These are phyloP conservation scores for Alectura lathami DNA, from an alignment of 2,113 vertebrate genomes.

Conservation along the genomic window DNA sequence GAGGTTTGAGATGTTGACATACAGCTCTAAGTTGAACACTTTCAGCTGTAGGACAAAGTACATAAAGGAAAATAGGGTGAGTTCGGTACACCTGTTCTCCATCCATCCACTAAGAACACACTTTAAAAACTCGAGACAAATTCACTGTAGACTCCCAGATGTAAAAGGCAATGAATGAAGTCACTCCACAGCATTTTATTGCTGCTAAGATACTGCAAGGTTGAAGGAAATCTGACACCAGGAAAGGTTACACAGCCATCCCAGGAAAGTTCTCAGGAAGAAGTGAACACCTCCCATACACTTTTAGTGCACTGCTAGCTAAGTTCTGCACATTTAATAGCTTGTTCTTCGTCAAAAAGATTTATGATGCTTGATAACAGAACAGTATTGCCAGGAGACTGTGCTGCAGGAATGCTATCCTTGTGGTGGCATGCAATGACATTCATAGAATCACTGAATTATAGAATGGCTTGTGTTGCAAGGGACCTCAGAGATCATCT, in stretches of 20 bases:
- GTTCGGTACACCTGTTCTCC: constrained; percentile 58
- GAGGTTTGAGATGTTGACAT: constrained; percentile 50
- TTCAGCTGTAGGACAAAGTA: constrained; percentile 43
- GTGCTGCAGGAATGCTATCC: background rate
- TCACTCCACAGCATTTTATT: constrained; percentile 16
- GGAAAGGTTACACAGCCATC: background rate
- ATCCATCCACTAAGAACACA: constrained; percentile 8
- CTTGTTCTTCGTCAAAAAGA: constrained; percentile 11
- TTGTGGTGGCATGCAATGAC: background rate
- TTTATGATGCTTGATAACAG: constrained; percentile 8
- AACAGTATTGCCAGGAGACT: background rate
- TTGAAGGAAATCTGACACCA: constrained; percentile 38
- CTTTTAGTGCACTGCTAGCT: background rate
- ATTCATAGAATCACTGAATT: background rate
- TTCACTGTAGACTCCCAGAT: background rate
- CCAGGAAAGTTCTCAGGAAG: constrained; percentile 10
- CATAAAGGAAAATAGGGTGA: constrained; percentile 12
- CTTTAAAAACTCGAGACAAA: constrained; percentile 25
- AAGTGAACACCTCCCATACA: background rate
- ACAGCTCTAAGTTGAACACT: constrained; percentile 51
- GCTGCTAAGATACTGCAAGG: background rate
- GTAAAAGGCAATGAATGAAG: constrained; percentile 42
- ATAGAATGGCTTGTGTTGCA: too few relatives aligned
- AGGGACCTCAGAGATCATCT: too few relatives aligned
- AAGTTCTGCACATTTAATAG: background rate